phyloP scores from a whole-genome alignment of 2,888 invertebrate genomes.

The Perizoma flavofasciatum region DNA sequence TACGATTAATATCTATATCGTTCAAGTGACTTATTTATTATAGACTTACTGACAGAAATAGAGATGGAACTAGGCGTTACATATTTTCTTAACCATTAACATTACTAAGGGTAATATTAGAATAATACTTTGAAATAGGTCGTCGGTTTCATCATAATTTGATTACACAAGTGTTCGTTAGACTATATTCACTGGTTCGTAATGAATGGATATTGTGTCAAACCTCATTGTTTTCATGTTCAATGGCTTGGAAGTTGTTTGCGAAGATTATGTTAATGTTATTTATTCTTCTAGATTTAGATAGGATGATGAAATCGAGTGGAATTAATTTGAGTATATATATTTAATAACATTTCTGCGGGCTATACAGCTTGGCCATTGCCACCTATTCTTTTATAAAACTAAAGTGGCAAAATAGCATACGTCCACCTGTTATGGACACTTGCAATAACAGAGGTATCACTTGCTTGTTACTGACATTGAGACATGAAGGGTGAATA shows the following conservation, averaged over 20 bases:
- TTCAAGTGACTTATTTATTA: slow-evolving; percentile 12
- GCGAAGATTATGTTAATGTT: slow-evolving; percentile 35
- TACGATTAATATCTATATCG: slow-evolving; percentile 17
- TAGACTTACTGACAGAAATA: slow-evolving; percentile 1
- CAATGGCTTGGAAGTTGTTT: slow-evolving; percentile 50
- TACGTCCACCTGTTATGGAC: too few species aligned
- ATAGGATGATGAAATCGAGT: slow-evolving; percentile 17
- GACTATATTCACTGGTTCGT: slow-evolving; percentile 52
- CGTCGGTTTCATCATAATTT: background rate
- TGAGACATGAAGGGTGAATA: too few species aligned
- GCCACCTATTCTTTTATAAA: too few species aligned
- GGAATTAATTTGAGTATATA: background rate
- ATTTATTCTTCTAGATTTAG: slow-evolving; percentile 8
- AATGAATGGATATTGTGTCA: slow-evolving; percentile 51
- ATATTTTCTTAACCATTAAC: background rate
- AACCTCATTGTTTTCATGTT: slow-evolving; percentile 41
- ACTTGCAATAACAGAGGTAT: too few species aligned
- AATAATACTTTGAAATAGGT: too few species aligned
- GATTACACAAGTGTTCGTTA: slow-evolving; percentile 13
- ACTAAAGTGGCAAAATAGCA: too few species aligned
- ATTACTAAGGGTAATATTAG: too few species aligned
- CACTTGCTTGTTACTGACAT: too few species aligned
- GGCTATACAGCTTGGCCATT: too few species aligned
- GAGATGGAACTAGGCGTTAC: background rate
- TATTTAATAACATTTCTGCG: background rate